Conservation (phyloP, 2,113 vertebrate genomes). For the Micronycteris hirsuta region DNA sequence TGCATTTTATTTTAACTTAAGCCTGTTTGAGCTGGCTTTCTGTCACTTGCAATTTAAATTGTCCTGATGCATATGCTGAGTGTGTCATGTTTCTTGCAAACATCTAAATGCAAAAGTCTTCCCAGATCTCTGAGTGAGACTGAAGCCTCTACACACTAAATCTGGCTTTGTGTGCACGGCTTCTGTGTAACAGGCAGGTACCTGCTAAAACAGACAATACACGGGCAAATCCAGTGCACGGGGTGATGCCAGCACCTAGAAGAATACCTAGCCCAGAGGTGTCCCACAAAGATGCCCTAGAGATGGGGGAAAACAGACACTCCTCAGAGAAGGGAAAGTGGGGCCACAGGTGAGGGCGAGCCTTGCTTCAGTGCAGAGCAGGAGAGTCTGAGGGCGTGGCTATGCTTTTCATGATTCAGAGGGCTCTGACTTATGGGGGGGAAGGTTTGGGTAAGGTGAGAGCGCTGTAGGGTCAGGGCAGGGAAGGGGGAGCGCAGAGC, state of each 20-base stretch:
- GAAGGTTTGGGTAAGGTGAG: not conserved
- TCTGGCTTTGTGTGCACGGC: not conserved
- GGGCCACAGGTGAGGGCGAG: not conserved
- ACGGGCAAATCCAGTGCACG: not conserved
- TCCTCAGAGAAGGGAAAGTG: not conserved
- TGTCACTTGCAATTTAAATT: not conserved
- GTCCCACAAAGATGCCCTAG: not conserved
- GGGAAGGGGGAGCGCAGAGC: not conserved
- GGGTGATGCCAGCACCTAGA: not conserved
- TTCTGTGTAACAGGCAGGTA: not conserved
- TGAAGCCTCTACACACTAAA: not conserved
- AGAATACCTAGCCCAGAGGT: not conserved
- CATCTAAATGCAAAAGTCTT: constrained; percentile 19
- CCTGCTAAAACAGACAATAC: not conserved
- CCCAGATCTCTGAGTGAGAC: not conserved
- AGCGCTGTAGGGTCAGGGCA: not conserved
- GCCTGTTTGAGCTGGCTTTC: not conserved
- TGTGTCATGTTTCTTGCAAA: not conserved
- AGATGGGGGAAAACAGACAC: not conserved
- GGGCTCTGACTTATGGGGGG: not conserved
- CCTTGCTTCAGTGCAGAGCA: not conserved
- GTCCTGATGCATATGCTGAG: not conserved
- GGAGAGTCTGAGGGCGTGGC: not conserved
- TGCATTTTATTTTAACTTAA: not conserved
- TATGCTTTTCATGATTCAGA: not conserved